Evolutionary conservation across 2,113 vertebrate species (phyloP), one percentile per base, ranked within the genome.

Genomic region (Struthio camelus): DNA sequence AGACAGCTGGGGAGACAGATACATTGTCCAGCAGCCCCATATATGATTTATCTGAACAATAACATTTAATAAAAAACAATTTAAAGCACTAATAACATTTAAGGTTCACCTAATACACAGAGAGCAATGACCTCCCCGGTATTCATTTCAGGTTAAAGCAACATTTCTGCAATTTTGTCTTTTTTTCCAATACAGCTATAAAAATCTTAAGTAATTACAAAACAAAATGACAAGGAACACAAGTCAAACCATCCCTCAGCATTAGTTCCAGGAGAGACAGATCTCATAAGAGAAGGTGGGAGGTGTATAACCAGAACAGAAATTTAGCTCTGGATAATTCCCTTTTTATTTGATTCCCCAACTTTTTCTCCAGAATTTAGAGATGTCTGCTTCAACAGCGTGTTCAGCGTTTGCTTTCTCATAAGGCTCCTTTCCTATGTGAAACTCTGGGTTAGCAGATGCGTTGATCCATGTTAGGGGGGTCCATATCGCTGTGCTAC

Each of bases 11-110:
- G 71, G 93, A 67, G 85, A 91, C 53, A 59, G 87, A 81, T 65
- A 86, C 84, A 13, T 27, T 76, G 87, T 94, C 89, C 95, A 89
- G 93, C 64, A 69, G 76, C 59, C 67, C 79, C 54, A 86, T 15
- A n/a, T 89, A 95, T 95, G 94, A 96, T 94, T 95, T 96, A 98
- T 98, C 89, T 66, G 83, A 95, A 91, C 93, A 30, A 92, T 90
- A 72, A 91, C 94, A 65, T 97, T 97, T 89, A 93, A 94, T 93
- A 75, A 96, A 96, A 95, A 96, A 88, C 94, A 95, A 87, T 71
- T 87, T 83, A 75, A 97, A 91, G 90, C 89, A 87, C 76, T 76
- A 94, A 96, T 94, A 94, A 82, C 70, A 66, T 70, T 70, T 78
- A 90, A 96, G 89, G 79, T 84, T 96, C 94, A 87, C 75, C 87